Conservation (phyloP, 2,888 invertebrate genomes). For the Lithosia quadra region DNA sequence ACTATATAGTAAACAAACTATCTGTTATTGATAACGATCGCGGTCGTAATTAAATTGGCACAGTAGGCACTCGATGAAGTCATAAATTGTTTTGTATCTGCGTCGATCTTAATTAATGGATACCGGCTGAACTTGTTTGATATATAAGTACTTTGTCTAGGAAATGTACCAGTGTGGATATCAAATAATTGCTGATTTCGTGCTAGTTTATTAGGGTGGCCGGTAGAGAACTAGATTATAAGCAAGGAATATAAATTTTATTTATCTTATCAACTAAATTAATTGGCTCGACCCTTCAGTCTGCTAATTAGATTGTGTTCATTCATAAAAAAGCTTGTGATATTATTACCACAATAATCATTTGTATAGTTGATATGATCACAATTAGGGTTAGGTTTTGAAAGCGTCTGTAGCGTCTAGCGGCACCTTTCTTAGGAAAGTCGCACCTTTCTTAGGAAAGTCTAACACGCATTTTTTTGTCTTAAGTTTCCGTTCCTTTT, state of each 20-base stretch:
- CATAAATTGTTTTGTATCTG: slow-evolving; percentile 55
- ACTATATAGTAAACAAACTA: slow-evolving; percentile 44
- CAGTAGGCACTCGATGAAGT: slow-evolving; percentile 51
- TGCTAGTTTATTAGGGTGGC: slow-evolving; percentile 4
- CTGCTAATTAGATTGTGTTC: too few species aligned
- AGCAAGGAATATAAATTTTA: background rate
- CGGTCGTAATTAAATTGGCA: slow-evolving; percentile 51
- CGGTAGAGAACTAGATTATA: background rate
- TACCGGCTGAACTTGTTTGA: slow-evolving; percentile 40
- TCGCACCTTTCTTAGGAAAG: too few species aligned
- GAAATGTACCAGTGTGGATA: slow-evolving; percentile 3
- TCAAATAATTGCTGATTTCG: slow-evolving; percentile 5
- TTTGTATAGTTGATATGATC: too few species aligned
- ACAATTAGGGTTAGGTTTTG: too few species aligned
- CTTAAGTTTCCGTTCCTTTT: too few species aligned
- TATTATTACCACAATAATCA: background rate
- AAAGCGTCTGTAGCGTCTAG: too few species aligned
- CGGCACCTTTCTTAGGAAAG: too few species aligned
- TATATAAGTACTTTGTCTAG: slow-evolving; percentile 30
- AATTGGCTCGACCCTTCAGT: too few species aligned
- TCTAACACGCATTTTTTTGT: too few species aligned
- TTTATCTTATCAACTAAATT: background rate
- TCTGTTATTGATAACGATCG: slow-evolving; percentile 52
- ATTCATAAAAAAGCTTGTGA: background rate
- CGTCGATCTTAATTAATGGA: slow-evolving; percentile 54